Evolutionary conservation across 2,888 invertebrate species (phyloP).

Genomic region (Sepioteuthis lessoniana): DNA sequence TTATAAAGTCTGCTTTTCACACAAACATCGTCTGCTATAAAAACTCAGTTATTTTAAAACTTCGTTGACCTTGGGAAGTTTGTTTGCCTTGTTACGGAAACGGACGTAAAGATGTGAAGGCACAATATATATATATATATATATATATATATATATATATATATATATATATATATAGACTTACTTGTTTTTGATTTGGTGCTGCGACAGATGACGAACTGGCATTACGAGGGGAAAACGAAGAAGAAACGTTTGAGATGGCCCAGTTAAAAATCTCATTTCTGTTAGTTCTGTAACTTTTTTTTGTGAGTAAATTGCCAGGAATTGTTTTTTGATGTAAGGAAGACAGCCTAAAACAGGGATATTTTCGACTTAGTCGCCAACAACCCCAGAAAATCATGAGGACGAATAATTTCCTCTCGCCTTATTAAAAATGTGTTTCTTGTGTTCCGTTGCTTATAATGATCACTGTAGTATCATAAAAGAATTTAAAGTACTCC

Average conservation of each 20-base stretch:
- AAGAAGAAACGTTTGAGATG: not conserved
- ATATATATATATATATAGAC: not conserved
- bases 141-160: too few species aligned
- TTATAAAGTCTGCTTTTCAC: too few species aligned
- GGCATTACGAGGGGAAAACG: not conserved
- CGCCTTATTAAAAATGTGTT: not conserved
- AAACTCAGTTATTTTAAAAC: too few species aligned
- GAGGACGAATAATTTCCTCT: not conserved
- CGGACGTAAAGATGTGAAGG: too few species aligned
- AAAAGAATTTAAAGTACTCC: too few species aligned
- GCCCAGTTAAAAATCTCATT: not conserved
- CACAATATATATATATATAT: too few species aligned
- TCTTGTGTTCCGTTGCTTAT: not conserved
- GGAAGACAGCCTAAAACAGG: not conserved
- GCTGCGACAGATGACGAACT: not conserved
- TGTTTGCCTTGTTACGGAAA: too few species aligned
- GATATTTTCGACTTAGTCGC: not conserved
- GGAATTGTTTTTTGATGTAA: not conserved
- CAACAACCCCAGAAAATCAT: not conserved
- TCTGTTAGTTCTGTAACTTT: not conserved
- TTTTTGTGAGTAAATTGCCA: too few species aligned
- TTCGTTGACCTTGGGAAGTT: too few species aligned
- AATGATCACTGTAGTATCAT: too few species aligned
- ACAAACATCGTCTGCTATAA: too few species aligned
- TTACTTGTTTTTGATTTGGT: not conserved